Evolutionary conservation across 2,888 invertebrate genomes (phyloP), one percentile per base, ranked within the genome.

Genomic region (Microctonus hyperodae): DNA sequence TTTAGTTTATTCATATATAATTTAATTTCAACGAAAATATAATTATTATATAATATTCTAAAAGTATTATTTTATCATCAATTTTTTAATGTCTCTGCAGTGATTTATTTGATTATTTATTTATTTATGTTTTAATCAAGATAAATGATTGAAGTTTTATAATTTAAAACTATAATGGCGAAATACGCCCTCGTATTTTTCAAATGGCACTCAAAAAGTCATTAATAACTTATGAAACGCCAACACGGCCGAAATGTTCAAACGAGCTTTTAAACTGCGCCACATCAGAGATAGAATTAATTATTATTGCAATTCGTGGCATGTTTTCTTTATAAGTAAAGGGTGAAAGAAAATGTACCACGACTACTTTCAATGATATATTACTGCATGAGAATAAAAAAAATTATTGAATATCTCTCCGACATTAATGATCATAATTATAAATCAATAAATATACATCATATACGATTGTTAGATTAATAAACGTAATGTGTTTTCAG

Each of bases 211-310:
- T 69, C 63, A 68, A 72, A 71, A 72, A 69, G 68, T 67, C 72
- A 62, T 74, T 68, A 72, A 74, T 70, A 68, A 71, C 63, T 65
- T 44, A 70, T 65, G 70, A 68, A 65, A 23, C 48, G 67, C 31
- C 33, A 62, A 69, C 58, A 25, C 56, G 28, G 68, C 61, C 61
- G 61, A 72, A 68, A 44, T 63, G 64, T 62, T 69, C 62, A 69
- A 73, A 72, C 67, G 69, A 70, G 71, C 71, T 70, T 73, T 74
- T 70, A 65, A 72, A 71, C 65, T 40, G 57, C 60, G 44, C 44
- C 9, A 20, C n/a, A 44, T 31, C n/a, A 28, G 64, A 28, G 28
- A 48, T 40, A 25, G 33, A 37, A 68, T 70, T 48, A 71, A 71
- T 69, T 69, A 71, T 71, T 68, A 64, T 56, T 57, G 55, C 59